Conservation (phyloP, 1,140 invertebrate species). For the Drosophila nikananu region DNA sequence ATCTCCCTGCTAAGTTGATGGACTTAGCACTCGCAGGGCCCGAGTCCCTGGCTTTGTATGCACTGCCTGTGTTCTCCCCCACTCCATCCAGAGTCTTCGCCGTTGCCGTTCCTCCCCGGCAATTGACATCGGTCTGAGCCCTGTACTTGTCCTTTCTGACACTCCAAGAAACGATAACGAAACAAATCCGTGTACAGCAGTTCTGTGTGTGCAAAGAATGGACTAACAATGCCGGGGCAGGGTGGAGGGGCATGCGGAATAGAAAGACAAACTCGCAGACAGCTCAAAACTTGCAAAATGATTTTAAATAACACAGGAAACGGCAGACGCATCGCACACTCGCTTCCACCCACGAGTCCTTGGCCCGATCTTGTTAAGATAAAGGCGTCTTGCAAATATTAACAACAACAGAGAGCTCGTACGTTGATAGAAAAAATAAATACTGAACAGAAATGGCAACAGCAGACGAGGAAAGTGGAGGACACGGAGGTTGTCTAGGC, state of each 20-base stretch:
- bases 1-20: slow-evolving; percentile 34
- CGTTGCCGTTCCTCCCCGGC: background rate
- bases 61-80: background rate
- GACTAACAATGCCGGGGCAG: background rate
- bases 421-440: slow-evolving; percentile 59
- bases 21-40: slow-evolving; percentile 23
- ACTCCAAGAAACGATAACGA: slow-evolving; percentile 54
- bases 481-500: slow-evolving; percentile 53
- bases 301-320: slow-evolving; percentile 71
- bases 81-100: background rate
- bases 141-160: slow-evolving; percentile 34
- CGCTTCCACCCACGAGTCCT: slow-evolving; percentile 12
- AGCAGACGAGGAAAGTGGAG: slow-evolving; percentile 26
- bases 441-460: slow-evolving; percentile 50
- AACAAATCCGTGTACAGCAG: slow-evolving; percentile 62
- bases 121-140: slow-evolving; percentile 22
- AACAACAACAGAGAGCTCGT: slow-evolving; percentile 39
- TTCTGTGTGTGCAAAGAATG: slow-evolving; percentile 23
- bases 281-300: slow-evolving; percentile 74
- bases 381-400: slow-evolving; percentile 68
- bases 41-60: slow-evolving; percentile 19
- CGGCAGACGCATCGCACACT: slow-evolving; percentile 44
- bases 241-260: background rate
- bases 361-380: slow-evolving; percentile 70
- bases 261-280: slow-evolving; percentile 43